Base-by-base conservation (phyloP, 2,113 vertebrate species). In the Motacilla tschutschensis region DNA sequence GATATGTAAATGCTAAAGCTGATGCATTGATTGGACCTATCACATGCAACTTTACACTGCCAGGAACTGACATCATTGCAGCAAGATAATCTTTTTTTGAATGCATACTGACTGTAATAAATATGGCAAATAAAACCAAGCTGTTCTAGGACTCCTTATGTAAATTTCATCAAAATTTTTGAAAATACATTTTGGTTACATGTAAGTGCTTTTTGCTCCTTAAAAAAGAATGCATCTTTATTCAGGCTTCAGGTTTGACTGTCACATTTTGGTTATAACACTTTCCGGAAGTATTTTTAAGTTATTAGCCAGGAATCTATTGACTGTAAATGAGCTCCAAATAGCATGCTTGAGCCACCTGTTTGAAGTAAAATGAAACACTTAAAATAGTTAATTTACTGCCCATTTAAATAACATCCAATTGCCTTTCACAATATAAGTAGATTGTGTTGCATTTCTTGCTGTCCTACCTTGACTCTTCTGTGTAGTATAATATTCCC, bases 281-380 rank as follows among this genome's bases (percentile, higher is more conserved):
- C 73, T 85, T 89, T 55, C 58, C 90, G 88, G 83, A 92, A 85
- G 81, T 66, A 92, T 88, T 95, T 95, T 90, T 59, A 88, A 90
- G 36, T 59, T 84, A 65, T 76, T 85, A 88, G 65, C 78, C 51
- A 75, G 87, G 71, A 94, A 90, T 90, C 80, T 75, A 85, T 90
- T 77, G 62, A 89, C 88, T 94, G 79, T 74, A 93, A 82, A 66
- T 79, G 54, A 88, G 88, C 53, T 74, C 60, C 50, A 90, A 83
- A 90, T 65, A 93, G 71, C 63, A 70, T 14, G 46, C 53, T 54
- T 57, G 62, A 86, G 69, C 82, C 87, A 91, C 54, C 77, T 94
- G 84, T 80, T 77, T 91, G 48, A 92, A 91, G 65, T 62, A 89
- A 92, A 90, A 91, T 43, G 80, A 90, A 95, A 71, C 87, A 91